Conservation (phyloP, 2,888 invertebrate genomes). For the Catocala sponsa region DNA sequence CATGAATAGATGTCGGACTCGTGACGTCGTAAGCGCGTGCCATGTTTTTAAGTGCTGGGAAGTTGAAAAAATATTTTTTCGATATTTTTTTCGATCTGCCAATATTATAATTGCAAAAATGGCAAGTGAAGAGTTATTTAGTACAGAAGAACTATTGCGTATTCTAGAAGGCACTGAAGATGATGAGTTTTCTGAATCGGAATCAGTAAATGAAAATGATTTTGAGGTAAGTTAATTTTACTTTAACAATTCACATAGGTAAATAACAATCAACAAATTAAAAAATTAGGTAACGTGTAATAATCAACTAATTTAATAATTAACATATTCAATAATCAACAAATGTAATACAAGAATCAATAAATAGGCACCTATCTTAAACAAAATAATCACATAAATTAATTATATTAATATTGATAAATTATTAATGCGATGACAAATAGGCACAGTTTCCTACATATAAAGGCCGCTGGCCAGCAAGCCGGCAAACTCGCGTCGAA, state of each 20-base stretch:
- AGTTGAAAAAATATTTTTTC: constrained; percentile 9
- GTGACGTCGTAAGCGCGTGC: constrained; percentile 23
- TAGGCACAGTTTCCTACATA: constrained; percentile 19
- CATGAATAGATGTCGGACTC: constrained; percentile 21
- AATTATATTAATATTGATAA: no score
- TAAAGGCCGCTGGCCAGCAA: constrained; percentile 20
- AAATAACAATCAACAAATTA: constrained; percentile 19
- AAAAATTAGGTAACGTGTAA: constrained; percentile 13
- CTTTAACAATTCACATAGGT: constrained; percentile 13
- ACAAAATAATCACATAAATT: no score
- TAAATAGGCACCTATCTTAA: no score
- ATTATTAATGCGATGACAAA: no score
- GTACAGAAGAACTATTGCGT: constrained; percentile 17
- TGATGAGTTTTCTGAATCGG: constrained; percentile 19
- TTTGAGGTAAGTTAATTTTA: constrained; percentile 16
- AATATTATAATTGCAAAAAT: constrained; percentile 18
- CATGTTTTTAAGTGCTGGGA: constrained; percentile 8
- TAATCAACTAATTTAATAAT: constrained; percentile 19
- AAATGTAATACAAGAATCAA: no score
- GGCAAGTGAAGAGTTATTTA: constrained; percentile 17
- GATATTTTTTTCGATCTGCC: constrained; percentile 5
- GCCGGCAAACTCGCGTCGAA: constrained; percentile 15
- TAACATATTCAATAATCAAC: constrained; percentile 8
- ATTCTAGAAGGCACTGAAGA: constrained; percentile 18
- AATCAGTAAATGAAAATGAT: constrained; percentile 31